These are phyloP conservation scores for Hemaris fuciformis DNA, from an alignment of 2,888 invertebrate genomes.

Conservation along the genomic window DNA sequence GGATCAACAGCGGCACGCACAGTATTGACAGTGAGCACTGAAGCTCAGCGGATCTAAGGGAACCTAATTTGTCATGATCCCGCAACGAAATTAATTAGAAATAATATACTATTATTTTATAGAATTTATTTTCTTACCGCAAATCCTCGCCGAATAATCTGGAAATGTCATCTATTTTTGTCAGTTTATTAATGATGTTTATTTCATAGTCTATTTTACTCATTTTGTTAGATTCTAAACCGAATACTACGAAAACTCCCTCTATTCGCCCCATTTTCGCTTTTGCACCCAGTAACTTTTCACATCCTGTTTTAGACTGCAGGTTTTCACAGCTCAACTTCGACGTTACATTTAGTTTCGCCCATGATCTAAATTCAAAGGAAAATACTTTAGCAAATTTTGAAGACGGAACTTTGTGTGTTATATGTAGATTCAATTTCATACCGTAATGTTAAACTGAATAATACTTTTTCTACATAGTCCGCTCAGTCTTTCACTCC, in stretches of 20 bases:
- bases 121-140: no score
- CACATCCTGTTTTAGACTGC: conserved; percentile 14
- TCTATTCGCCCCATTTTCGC: conserved; percentile 16
- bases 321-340: conserved; percentile 17
- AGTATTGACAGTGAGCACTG: no score
- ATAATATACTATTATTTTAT: no score
- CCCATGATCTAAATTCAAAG: conserved; percentile 21
- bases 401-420: neutral
- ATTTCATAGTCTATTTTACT: neutral
- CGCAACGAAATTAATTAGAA: no score
- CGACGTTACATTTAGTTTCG: conserved; percentile 13
- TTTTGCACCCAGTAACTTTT: conserved; percentile 12
- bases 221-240: neutral
- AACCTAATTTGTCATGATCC: no score
- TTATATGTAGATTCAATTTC: neutral
- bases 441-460: neutral
- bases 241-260: conserved; percentile 21
- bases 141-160: conserved; percentile 7
- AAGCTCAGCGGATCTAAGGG: no score
- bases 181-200: neutral
- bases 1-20: no score
- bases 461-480: no score
- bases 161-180: conserved; percentile 18
- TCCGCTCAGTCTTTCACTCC: no score
- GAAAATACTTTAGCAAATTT: neutral